Conservation (phyloP, 2,113 vertebrate species). For the Notechis scutatus region DNA sequence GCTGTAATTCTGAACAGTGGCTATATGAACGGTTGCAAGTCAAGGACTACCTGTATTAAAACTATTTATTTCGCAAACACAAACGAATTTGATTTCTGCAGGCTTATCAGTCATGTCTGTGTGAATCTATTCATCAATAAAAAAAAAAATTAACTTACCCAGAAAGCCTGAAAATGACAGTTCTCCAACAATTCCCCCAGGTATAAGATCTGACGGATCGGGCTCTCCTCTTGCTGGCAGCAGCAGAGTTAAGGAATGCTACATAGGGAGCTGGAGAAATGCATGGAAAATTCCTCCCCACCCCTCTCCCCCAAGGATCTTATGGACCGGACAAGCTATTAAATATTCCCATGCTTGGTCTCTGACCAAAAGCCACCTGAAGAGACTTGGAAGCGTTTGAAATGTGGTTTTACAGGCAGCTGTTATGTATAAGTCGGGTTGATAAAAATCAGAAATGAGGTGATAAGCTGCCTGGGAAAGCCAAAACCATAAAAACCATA, state of each 20-base stretch:
- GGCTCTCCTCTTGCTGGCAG: slow-evolving; percentile 84
- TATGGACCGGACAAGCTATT: neutral
- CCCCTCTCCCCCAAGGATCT: too few relatives aligned
- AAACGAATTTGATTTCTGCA: neutral
- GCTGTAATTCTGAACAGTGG: too few relatives aligned
- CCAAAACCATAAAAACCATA: too few relatives aligned
- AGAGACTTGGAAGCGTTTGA: too few relatives aligned
- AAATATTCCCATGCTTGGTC: neutral
- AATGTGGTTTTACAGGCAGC: too few relatives aligned
- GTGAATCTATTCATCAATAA: neutral
- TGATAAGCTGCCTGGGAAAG: too few relatives aligned
- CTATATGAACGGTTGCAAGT: too few relatives aligned
- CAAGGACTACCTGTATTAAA: neutral
- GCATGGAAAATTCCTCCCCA: neutral
- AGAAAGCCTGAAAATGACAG: slow-evolving; percentile 92
- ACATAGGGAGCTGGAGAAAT: neutral
- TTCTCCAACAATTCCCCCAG: slow-evolving; percentile 90
- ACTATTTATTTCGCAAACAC: neutral
- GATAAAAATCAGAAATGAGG: too few relatives aligned
- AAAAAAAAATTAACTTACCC: slow-evolving; percentile 70
- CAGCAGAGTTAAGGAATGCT: slow-evolving; percentile 48
- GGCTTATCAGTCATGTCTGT: neutral
- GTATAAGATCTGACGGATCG: slow-evolving; percentile 89
- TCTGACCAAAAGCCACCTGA: too few relatives aligned
- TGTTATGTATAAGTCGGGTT: too few relatives aligned